Conservation (phyloP, 2,797 vertebrate species). For the Hylomyscus alleni region DNA sequence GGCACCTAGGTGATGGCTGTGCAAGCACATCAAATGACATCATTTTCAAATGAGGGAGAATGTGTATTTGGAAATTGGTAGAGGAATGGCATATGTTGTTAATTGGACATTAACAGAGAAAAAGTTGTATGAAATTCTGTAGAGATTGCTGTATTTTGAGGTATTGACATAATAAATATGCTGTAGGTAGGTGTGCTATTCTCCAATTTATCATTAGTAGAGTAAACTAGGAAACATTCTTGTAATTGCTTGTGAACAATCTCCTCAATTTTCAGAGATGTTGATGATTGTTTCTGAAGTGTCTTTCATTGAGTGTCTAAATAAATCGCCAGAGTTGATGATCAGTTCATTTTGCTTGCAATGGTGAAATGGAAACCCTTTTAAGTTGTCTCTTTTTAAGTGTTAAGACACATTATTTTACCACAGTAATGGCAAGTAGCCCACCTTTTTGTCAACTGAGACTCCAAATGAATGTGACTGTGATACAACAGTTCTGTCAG, state of each 20-base stretch:
- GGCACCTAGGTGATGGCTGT: neutral
- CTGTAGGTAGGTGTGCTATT: conserved; percentile 73
- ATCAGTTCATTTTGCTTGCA: conserved; percentile 88
- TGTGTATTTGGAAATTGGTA: conserved; percentile 86
- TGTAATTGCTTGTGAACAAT: conserved; percentile 88
- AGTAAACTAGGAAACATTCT: conserved; percentile 92
- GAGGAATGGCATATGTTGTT: conserved; percentile 89
- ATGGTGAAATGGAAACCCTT: conserved; percentile 86
- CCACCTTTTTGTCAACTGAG: conserved; percentile 89
- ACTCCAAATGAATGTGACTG: conserved; percentile 91
- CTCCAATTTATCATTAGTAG: conserved; percentile 93
- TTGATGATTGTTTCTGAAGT: conserved; percentile 91
- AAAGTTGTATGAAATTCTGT: conserved; percentile 85
- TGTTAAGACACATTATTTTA: conserved; percentile 92
- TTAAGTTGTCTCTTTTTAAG: conserved; percentile 90
- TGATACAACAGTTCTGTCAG: conserved; percentile 91
- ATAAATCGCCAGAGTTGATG: conserved; percentile 67
- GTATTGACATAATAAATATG: conserved; percentile 54
- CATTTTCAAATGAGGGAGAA: conserved; percentile 81
- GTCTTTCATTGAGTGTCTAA: conserved; percentile 90
- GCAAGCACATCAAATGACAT: neutral
- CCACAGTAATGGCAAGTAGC: conserved; percentile 87
- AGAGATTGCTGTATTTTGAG: conserved; percentile 89
- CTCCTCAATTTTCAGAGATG: conserved; percentile 90
- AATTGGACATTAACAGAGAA: conserved; percentile 91